Evolutionary conservation across 64 coral and sea anemone genomes (phyloP).

Genomic region (Montipora sp.): DNA sequence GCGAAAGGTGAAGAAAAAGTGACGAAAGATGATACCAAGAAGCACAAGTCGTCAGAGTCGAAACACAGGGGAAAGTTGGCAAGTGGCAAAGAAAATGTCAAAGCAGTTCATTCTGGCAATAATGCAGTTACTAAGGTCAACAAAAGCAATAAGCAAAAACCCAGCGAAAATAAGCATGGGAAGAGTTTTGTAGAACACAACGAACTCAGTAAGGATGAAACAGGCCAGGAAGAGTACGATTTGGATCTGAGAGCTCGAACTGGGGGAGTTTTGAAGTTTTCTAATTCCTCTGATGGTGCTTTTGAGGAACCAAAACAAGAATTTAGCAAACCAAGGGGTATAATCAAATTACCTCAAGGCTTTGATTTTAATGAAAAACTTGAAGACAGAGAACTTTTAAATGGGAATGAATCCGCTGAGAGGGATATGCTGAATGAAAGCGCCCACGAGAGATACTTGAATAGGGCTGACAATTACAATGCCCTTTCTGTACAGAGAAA

Average conservation of each 20-base stretch:
- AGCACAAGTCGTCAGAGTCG: background rate
- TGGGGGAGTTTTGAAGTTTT: constrained; percentile 36
- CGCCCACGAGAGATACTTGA: too few relatives aligned
- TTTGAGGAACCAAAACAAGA: constrained; percentile 14
- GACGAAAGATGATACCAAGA: background rate
- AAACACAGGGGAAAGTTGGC: background rate
- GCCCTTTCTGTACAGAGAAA: background rate
- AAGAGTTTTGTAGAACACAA: background rate
- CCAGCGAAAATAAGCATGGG: background rate
- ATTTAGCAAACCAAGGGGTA: constrained; percentile 24
- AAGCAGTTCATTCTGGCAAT: background rate
- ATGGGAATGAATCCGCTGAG: background rate
- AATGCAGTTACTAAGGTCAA: background rate
- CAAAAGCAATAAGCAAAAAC: background rate
- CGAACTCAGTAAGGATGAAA: background rate
- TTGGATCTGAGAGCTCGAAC: constrained; percentile 22
- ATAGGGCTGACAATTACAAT: background rate
- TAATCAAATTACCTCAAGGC: constrained; percentile 60
- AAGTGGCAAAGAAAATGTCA: constrained; percentile 14
- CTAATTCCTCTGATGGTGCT: background rate
- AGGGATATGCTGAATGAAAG: background rate
- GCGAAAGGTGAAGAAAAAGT: constrained; percentile 11
- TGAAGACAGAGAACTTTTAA: background rate
- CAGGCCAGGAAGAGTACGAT: constrained; percentile 14
- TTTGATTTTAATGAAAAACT: constrained; percentile 23